Conservation (phyloP, 2,797 vertebrate genomes). For the Xenops minutus region DNA sequence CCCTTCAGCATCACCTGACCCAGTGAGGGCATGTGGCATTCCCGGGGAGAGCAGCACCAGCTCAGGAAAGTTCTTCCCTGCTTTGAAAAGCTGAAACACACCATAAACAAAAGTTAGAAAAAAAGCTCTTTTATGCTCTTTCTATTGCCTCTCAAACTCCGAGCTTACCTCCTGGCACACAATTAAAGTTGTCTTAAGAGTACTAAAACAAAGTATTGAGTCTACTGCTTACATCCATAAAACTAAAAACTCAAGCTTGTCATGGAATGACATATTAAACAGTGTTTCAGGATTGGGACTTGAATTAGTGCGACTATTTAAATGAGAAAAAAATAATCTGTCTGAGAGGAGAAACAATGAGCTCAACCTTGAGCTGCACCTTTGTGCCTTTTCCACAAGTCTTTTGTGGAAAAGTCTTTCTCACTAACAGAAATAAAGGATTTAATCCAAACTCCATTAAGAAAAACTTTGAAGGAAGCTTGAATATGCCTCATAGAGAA, state of each 20-base stretch:
- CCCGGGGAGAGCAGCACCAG: neutral
- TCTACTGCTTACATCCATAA: neutral
- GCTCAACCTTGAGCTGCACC: neutral
- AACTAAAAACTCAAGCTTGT: neutral
- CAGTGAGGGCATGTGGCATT: accelerated
- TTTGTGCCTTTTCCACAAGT: neutral
- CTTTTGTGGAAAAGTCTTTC: neutral
- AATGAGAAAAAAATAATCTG: neutral
- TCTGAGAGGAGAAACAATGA: neutral
- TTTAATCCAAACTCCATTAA: neutral
- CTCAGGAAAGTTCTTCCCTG: neutral
- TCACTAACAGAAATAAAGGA: neutral
- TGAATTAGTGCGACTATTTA: neutral
- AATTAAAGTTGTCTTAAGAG: neutral
- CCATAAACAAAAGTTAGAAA: neutral
- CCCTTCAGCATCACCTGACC: neutral
- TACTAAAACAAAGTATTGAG: neutral
- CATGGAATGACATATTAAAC: neutral
- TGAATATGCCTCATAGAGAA: neutral
- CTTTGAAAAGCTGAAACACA: neutral
- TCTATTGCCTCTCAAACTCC: neutral
- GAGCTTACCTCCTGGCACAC: neutral
- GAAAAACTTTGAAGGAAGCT: neutral
- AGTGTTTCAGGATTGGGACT: neutral
- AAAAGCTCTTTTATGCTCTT: neutral